Base-by-base conservation (phyloP, 2,888 invertebrate species). In the Ferdinandea cuprea region DNA sequence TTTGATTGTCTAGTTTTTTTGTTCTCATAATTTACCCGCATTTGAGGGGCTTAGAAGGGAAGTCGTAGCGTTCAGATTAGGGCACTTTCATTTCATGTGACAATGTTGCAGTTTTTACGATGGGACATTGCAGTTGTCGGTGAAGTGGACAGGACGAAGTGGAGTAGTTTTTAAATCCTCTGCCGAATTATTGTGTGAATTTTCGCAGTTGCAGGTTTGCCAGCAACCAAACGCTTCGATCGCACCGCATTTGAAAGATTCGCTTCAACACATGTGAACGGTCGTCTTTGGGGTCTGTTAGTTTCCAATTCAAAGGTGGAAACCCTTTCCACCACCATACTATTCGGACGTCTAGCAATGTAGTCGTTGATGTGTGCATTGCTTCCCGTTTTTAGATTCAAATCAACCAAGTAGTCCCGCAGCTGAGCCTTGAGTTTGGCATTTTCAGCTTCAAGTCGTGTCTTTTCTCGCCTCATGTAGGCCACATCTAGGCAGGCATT, bases 211-310 rank as follows among this genome's bases (percentile, higher is more conserved):
- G 86, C 85, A 5, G 85, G 86, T 19, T 86, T 88, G 3, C 88
- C 87, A 7, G 86, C 85, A 1, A 85, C 44, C 32, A 90, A 21
- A n/a, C 85, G 69, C 8, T 87, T 85, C 0, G 89, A 88, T 73
- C 92, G 91, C 8, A 93, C 93, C 0, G 92, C 92, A 87, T 92
- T 93, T 1, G 92, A 92, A 0, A 93, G 89, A 59, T 92, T 93
- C 4, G 93, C 94, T 87, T 94, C 94, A 59, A 93, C 92, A 84
- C 92, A 93, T 0, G 93, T 93, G 0, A 92, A 92, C 44, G 93
- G 93, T 0, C 93, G 91, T 3, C 85, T 37, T 9, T 80, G 32
- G n/a, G 15, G 25, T 15, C 37, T 80, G 5, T 87, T 87, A 19
- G 86, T 87, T 44, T 85, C 87, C 25, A 89, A 73, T 7, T 88